phyloP scores from a whole-genome alignment of 2,888 invertebrate genomes.

The Ectemnius continuus region DNA sequence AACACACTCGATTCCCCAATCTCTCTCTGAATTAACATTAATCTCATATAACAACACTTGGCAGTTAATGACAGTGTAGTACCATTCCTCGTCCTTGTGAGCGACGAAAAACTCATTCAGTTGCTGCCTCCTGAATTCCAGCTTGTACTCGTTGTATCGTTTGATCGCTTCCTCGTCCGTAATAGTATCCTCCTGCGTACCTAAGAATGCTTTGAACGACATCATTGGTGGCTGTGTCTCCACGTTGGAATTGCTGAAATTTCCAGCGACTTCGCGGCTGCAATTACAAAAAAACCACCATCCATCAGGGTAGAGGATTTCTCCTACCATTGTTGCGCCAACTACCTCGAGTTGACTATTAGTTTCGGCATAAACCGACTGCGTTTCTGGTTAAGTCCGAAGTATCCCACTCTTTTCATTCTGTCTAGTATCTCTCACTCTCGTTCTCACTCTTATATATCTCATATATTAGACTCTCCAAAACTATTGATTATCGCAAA shows the following conservation, averaged over 20 bases:
- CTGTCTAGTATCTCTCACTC: not conserved
- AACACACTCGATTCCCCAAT: not conserved
- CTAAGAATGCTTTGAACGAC: conserved; percentile 97
- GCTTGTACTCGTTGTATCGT: conserved; percentile 98
- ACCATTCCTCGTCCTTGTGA: conserved; percentile 99
- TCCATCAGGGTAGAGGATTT: too few relatives aligned
- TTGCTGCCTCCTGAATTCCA: conserved; percentile 97
- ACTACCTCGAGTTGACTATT: conserved; percentile 70
- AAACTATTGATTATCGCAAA: not conserved
- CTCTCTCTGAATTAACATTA: not conserved
- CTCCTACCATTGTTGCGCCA: too few relatives aligned
- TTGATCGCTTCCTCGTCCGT: conserved; percentile 97
- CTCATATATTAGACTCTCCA: too few relatives aligned
- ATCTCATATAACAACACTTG: too few relatives aligned
- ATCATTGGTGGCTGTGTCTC: conserved; percentile 96
- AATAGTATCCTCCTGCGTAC: conserved; percentile 97
- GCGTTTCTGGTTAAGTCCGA: conserved; percentile 53
- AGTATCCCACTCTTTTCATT: conserved; percentile 47
- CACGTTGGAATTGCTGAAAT: conserved; percentile 76
- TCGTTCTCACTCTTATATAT: too few relatives aligned
- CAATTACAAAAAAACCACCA: conserved; percentile 54
- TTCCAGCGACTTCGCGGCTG: conserved; percentile 74
- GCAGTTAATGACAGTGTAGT: conserved; percentile 58
- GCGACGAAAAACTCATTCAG: conserved; percentile 98
- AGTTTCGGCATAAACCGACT: conserved; percentile 72